phyloP scores from a whole-genome alignment of 2,888 invertebrate genomes.

The Hemithea aestivaria region DNA sequence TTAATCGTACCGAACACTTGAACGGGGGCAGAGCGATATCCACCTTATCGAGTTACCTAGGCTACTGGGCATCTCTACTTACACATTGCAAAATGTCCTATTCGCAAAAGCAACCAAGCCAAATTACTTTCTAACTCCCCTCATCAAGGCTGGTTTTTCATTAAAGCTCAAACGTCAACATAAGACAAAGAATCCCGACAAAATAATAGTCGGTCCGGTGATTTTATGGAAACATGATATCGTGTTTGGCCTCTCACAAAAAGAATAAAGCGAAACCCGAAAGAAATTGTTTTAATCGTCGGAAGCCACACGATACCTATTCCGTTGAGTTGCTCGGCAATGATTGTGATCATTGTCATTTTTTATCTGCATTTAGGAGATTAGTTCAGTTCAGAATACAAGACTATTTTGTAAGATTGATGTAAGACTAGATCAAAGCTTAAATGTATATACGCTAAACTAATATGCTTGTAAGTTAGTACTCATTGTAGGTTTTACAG shows the following conservation, averaged over 20 bases:
- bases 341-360: slow-evolving; percentile 10
- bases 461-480: too few relatives aligned
- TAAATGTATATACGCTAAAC: too few relatives aligned
- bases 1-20: slow-evolving; percentile 75
- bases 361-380: too few relatives aligned
- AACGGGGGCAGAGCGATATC: slow-evolving; percentile 72
- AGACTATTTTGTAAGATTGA: too few relatives aligned
- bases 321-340: slow-evolving; percentile 17
- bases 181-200: slow-evolving; percentile 51
- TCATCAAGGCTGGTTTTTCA: slow-evolving; percentile 30
- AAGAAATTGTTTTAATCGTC: slow-evolving; percentile 78
- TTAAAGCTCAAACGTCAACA: slow-evolving; percentile 23
- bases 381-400: too few relatives aligned
- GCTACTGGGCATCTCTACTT: slow-evolving; percentile 69
- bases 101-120: slow-evolving; percentile 13
- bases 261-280: slow-evolving; percentile 66
- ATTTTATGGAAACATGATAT: slow-evolving; percentile 78
- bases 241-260: slow-evolving; percentile 73
- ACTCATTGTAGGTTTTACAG: too few relatives aligned
- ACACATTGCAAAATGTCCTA: slow-evolving; percentile 36
- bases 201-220: slow-evolving; percentile 76
- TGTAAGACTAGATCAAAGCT: too few relatives aligned
- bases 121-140: slow-evolving; percentile 28
- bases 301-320: slow-evolving; percentile 57
- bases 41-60: slow-evolving; percentile 77